Evolutionary conservation across 1,140 invertebrate species (phyloP), one percentile per base, ranked within the genome.

Genomic region (Macrocentrus cingulum): DNA sequence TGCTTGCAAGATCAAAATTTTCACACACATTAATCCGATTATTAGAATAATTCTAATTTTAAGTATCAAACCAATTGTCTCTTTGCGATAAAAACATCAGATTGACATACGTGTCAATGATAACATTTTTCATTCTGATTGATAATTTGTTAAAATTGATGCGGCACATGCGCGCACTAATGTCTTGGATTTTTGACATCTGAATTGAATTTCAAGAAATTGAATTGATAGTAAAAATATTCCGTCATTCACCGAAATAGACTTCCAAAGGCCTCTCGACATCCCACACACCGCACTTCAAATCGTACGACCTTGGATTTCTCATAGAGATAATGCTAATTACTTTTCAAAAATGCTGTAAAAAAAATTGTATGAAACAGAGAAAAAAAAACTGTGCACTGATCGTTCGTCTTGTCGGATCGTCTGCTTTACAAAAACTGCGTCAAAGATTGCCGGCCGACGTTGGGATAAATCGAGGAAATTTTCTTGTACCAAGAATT

Each of bases 1-100:
- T 87, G 67, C 1, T 79, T 65, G 69, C 63, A 71, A 62, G 59
- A 56, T 61, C 59, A 52, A 53, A 54, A 36, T n/a, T n/a, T n/a
- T n/a, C n/a, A n/a, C n/a, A n/a, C n/a, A n/a, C n/a, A n/a, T n/a
- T n/a, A n/a, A n/a, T n/a, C n/a, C n/a, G n/a, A n/a, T n/a, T n/a
- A n/a, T n/a, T n/a, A n/a, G n/a, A n/a, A n/a, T n/a, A n/a, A n/a
- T n/a, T n/a, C n/a, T n/a, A n/a, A n/a, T n/a, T n/a, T n/a, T n/a
- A n/a, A n/a, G n/a, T n/a, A n/a, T n/a, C n/a, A n/a, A n/a, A n/a
- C n/a, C n/a, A n/a, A n/a, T n/a, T n/a, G n/a, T n/a, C n/a, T n/a
- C n/a, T n/a, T n/a, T n/a, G n/a, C n/a, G n/a, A n/a, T n/a, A n/a
- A n/a, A n/a, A n/a, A n/a, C n/a, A n/a, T n/a, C n/a, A n/a, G n/a